These are phyloP conservation scores for Muschampia staudingeri DNA, from an alignment of 2,888 invertebrate genomes.

Conservation along the genomic window DNA sequence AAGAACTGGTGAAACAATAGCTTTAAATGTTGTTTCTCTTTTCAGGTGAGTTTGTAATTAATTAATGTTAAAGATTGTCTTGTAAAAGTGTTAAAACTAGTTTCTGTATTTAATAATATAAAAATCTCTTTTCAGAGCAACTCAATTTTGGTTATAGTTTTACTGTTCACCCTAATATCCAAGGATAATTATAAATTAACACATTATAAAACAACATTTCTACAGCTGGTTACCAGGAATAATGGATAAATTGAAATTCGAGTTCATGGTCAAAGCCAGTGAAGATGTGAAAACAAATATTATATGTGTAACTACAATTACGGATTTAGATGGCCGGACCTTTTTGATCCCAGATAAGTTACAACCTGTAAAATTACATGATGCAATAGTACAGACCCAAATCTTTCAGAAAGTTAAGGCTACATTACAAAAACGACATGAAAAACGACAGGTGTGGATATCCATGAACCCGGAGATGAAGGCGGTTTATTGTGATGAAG, in stretches of 20 bases:
- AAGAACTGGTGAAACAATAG: no score
- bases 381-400: not conserved
- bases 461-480: no score
- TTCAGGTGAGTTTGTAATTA: no score
- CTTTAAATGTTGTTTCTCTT: no score
- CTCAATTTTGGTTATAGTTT: not conserved
- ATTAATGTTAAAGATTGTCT: no score
- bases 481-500: no score
- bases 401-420: slow-evolving; percentile 23
- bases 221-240: not conserved
- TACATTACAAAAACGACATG: slow-evolving; percentile 29
- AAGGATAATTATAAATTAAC: not conserved
- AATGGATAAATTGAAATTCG: slow-evolving; percentile 16
- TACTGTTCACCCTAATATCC: not conserved
- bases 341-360: not conserved
- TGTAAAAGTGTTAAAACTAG: no score
- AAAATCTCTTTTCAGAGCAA: not conserved
- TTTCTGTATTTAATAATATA: no score
- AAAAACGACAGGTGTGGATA: slow-evolving; percentile 36
- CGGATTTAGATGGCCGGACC: not conserved
- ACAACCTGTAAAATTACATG: slow-evolving; percentile 19
- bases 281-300: slow-evolving; percentile 20
- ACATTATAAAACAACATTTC: slow-evolving; percentile 23
- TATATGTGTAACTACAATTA: slow-evolving; percentile 33
- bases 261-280: slow-evolving; percentile 11